Percentiles rank a stretch among this genome's conserved stretches.
Evolutionary conservation across 1,140 invertebrate genomes (phyloP).

Genomic region (Drosophila trapezifrons): DNA sequence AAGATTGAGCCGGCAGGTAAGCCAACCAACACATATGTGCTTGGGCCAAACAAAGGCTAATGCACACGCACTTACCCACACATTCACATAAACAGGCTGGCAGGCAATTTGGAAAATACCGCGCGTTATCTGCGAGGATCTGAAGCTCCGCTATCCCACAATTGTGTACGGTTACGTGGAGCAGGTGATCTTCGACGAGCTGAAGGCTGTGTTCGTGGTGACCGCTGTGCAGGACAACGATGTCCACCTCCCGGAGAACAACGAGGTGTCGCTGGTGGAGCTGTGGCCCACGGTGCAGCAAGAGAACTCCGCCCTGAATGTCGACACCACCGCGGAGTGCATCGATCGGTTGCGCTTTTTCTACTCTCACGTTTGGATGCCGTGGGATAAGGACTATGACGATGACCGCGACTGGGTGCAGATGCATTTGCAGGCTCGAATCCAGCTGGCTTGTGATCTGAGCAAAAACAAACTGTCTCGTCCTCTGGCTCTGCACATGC

Average conservation of each 20-base stretch:
- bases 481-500: conserved; percentile 85
- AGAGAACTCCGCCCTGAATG: conserved; percentile 84
- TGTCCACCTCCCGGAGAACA: conserved; percentile 86
- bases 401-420: conserved; percentile 86
- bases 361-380: conserved; percentile 87
- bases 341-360: conserved; percentile 87
- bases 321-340: conserved; percentile 84
- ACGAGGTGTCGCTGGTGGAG: conserved; percentile 86
- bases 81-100: conserved; percentile 84
- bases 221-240: conserved; percentile 86
- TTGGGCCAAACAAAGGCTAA: conserved; percentile 7
- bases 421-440: conserved; percentile 85
- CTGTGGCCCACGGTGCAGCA: conserved; percentile 86
- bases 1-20: conserved; percentile 85
- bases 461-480: conserved; percentile 84
- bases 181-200: conserved; percentile 84
- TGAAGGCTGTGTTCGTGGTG: conserved; percentile 85
- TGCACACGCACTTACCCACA: conserved; percentile 4
- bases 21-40: conserved; percentile 10
- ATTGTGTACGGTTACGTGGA: conserved; percentile 86
- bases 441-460: conserved; percentile 87
- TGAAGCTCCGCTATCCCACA: conserved; percentile 86
- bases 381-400: conserved; percentile 87
- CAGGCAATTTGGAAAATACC: conserved; percentile 88
- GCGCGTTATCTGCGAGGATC: conserved; percentile 85